Conservation (phyloP, 2,113 vertebrate species). For the Henicopernis longicauda region DNA sequence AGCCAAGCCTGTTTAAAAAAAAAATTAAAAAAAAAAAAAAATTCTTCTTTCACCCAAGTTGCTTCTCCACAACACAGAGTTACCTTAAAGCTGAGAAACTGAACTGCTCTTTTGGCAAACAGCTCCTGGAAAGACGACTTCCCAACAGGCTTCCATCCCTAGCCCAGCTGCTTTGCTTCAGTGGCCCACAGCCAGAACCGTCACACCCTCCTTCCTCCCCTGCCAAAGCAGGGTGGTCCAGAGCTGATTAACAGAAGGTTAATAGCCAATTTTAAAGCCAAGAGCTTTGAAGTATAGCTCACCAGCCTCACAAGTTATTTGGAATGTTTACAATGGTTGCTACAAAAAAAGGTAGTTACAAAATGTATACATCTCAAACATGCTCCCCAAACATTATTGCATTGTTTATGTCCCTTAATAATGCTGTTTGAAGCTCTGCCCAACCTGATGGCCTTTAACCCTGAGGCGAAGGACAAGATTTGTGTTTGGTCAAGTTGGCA, state of each 20-base stretch:
- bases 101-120: slow-evolving; percentile 23
- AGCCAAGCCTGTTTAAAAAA: background rate
- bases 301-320: background rate
- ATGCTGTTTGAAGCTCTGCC: slow-evolving; percentile 56
- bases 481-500: slow-evolving; percentile 47
- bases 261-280: background rate
- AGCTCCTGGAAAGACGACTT: background rate
- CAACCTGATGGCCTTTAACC: slow-evolving; percentile 49
- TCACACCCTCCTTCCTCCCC: background rate
- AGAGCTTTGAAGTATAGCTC: slow-evolving; percentile 17
- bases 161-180: background rate
- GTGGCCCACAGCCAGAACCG: background rate
- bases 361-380: slow-evolving; percentile 64
- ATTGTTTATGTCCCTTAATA: slow-evolving; percentile 68
- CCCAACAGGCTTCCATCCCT: background rate
- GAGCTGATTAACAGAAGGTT: background rate
- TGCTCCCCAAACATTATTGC: slow-evolving; percentile 64
- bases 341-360: slow-evolving; percentile 62
- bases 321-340: slow-evolving; percentile 60
- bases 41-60: background rate
- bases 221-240: background rate
- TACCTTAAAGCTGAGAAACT: slow-evolving; percentile 54
- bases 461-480: background rate
- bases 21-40: background rate
- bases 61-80: background rate